These are phyloP conservation scores for Synanthedon andrenaeformis DNA, from an alignment of 2,888 invertebrate genomes.

Conservation along the genomic window DNA sequence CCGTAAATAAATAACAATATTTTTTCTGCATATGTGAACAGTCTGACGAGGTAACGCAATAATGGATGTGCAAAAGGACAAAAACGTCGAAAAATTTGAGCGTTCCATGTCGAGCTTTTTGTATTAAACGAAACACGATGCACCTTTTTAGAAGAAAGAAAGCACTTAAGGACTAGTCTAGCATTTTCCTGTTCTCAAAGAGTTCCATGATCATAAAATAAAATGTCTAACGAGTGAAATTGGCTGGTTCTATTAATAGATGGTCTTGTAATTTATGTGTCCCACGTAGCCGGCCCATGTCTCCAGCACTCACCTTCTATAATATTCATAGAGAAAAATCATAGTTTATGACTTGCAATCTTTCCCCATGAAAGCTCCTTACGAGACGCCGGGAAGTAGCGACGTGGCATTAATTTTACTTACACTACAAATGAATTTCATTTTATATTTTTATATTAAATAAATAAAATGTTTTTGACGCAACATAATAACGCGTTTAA, in stretches of 20 bases:
- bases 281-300: slow-evolving; percentile 15
- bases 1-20: no score
- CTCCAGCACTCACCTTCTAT: slow-evolving; percentile 39
- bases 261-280: neutral
- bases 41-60: no score
- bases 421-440: slow-evolving; percentile 44
- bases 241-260: neutral
- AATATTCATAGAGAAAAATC: slow-evolving; percentile 60
- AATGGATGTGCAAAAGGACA: no score
- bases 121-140: no score
- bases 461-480: slow-evolving; percentile 14
- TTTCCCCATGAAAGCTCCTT: slow-evolving; percentile 50
- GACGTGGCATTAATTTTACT: slow-evolving; percentile 48
- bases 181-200: neutral
- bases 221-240: neutral
- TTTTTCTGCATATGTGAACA: no score
- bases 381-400: slow-evolving; percentile 20
- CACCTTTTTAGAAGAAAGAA: no score
- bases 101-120: no score
- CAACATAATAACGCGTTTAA: neutral
- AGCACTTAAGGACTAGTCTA: no score
- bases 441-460: slow-evolving; percentile 31
- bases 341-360: slow-evolving; percentile 58
- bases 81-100: no score
- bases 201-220: neutral